Base-by-base conservation (phyloP, 2,797 vertebrate genomes). In the Atherinosoma microstoma region DNA sequence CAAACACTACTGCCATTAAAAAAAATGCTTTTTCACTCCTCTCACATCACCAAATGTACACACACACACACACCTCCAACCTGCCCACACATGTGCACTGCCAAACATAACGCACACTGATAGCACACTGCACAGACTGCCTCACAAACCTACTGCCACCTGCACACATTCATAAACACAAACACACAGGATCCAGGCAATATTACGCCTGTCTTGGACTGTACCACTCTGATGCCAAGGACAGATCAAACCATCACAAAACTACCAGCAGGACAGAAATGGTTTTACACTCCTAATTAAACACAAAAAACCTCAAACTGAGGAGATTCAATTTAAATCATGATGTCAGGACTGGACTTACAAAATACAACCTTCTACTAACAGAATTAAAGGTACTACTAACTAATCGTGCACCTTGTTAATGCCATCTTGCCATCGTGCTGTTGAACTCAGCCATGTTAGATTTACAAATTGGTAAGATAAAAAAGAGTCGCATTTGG, bases 141-240 rank as follows among this genome's bases (percentile, higher is more conserved):
- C 84, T 67, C 85, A 84, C 76, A 76, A 67, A 74, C 51, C 67
- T 59, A 84, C 83, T 86, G 88, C 87, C 87, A 80, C 70, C 75
- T n/a, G 61, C 65, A 76, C 67, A 56, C 58, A 64, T 10, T 16
- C 70, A 79, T 9, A 0, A 18, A 58, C 30, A 68, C 68, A 75
- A 45, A 73, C 36, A 64, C 45, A 47, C 38, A 75, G 22, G 67
- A 67, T 36, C 29, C 27, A 22, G 67, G 69, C 60, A 79, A 67
- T 38, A 32, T 51, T 54, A 30, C 64, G 61, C 56, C 72, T 32
- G 42, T 76, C 70, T 74, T 75, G 65, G 78, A 87, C 73, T 64
- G 83, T 70, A 87, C 75, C 61, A 61, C 61, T 80, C 58, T 70
- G 71, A 91, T 83, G 90, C 91, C 91, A 92, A 91, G 91, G 82